phyloP scores from a whole-genome alignment of 1,140 invertebrate genomes.

The Hesperophylax magnus region DNA sequence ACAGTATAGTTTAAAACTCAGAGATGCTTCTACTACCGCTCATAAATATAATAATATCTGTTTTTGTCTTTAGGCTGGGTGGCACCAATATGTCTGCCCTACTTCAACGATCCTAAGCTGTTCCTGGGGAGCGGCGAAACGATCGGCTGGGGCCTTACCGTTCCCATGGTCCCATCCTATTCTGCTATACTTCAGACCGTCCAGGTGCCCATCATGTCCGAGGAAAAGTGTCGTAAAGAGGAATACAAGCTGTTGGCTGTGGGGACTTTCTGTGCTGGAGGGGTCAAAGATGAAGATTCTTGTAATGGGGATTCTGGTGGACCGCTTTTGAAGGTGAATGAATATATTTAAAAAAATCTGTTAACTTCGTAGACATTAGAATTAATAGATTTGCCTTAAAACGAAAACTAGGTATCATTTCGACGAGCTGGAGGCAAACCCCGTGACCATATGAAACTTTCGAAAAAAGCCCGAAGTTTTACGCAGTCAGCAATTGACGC shows the following conservation, averaged over 20 bases:
- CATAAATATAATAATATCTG: no score
- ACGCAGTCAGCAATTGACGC: no score
- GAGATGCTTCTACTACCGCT: no score
- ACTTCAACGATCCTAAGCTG: not conserved
- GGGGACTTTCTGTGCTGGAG: slow-evolving; percentile 26
- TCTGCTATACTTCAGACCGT: slow-evolving; percentile 6
- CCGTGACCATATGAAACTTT: no score
- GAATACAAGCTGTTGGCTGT: not conserved
- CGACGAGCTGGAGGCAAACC: no score
- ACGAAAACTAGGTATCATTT: no score
- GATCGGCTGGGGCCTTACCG: slow-evolving; percentile 16
- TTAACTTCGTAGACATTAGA: no score
- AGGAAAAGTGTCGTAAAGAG: not conserved
- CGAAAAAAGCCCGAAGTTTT: no score
- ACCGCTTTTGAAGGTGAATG: slow-evolving; percentile 32
- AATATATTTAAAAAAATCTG: not conserved
- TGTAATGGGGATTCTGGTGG: slow-evolving; percentile 39
- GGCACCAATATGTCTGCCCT: slow-evolving; percentile 8
- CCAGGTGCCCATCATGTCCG: not conserved
- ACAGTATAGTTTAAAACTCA: no score
- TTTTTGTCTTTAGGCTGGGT: slow-evolving; percentile 8
- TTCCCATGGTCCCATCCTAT: not conserved
- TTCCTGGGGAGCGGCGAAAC: not conserved
- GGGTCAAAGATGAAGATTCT: not conserved
- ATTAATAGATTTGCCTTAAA: no score